phyloP scores from a whole-genome alignment of 2,113 vertebrate genomes.

The Perccottus glenii region DNA sequence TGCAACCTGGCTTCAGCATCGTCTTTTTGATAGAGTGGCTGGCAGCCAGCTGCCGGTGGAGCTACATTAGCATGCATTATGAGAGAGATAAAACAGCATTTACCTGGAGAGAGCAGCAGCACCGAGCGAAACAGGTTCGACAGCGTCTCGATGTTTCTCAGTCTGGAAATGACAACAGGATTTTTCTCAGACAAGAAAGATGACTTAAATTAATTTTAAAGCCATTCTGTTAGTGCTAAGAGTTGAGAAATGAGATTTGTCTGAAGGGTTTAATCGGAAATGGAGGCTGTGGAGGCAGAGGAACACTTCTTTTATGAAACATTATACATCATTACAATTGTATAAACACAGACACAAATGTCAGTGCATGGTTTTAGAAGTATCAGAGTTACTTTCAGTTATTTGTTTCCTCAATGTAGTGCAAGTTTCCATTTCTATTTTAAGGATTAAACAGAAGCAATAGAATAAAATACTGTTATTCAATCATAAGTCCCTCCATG shows the following conservation, averaged over 20 bases:
- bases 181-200: slow-evolving; percentile 38
- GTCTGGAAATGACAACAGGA: slow-evolving; percentile 69
- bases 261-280: slow-evolving; percentile 52
- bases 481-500: no score
- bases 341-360: background rate
- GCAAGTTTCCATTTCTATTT: no score
- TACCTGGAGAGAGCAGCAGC: slow-evolving; percentile 83
- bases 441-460: no score
- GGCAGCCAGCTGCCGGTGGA: slow-evolving; percentile 59
- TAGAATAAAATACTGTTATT: no score
- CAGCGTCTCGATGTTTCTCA: slow-evolving; percentile 89
- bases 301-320: slow-evolving; percentile 45
- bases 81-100: slow-evolving; percentile 67
- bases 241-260: slow-evolving; percentile 54
- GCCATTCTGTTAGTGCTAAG: slow-evolving; percentile 30
- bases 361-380: no score
- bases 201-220: slow-evolving; percentile 36
- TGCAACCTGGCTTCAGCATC: slow-evolving; percentile 60
- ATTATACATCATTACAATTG: slow-evolving; percentile 16
- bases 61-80: slow-evolving; percentile 66
- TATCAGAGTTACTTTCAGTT: no score
- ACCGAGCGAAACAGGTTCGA: slow-evolving; percentile 89
- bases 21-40: slow-evolving; percentile 52
- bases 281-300: slow-evolving; percentile 21
- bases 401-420: no score